Evolutionary conservation across 2,888 invertebrate genomes (phyloP).

Genomic region (Troides helena): DNA sequence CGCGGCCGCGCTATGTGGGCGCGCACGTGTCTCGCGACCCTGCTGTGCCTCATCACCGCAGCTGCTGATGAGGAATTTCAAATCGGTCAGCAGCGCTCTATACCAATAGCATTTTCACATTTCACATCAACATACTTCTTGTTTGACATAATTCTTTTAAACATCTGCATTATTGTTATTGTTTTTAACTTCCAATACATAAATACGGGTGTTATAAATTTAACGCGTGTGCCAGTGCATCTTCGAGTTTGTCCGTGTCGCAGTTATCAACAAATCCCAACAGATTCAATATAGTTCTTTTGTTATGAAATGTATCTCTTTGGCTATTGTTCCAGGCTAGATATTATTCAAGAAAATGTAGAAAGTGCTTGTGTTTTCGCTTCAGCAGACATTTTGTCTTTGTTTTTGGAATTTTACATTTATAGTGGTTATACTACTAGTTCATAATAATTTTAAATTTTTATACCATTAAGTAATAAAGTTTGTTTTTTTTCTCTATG

Average conservation of each 20-base stretch:
- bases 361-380: too few species aligned
- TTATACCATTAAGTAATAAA: too few species aligned
- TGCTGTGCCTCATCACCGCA: conserved; percentile 3
- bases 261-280: too few species aligned
- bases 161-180: background rate
- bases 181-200: background rate
- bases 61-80: conserved; percentile 16
- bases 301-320: too few species aligned
- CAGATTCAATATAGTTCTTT: too few species aligned
- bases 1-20: conserved; percentile 9
- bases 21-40: conserved; percentile 8
- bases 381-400: too few species aligned
- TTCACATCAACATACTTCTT: background rate
- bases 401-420: too few species aligned
- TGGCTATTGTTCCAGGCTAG: too few species aligned
- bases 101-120: background rate
- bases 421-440: too few species aligned
- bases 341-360: too few species aligned
- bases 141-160: background rate
- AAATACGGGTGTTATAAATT: background rate
- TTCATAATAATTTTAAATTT: too few species aligned
- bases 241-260: background rate
- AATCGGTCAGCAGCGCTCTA: conserved; percentile 9
- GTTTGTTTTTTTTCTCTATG: too few species aligned
- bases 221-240: background rate